These are phyloP conservation scores for Alethe castanea DNA, from an alignment of 2,113 vertebrate genomes.

Conservation along the genomic window DNA sequence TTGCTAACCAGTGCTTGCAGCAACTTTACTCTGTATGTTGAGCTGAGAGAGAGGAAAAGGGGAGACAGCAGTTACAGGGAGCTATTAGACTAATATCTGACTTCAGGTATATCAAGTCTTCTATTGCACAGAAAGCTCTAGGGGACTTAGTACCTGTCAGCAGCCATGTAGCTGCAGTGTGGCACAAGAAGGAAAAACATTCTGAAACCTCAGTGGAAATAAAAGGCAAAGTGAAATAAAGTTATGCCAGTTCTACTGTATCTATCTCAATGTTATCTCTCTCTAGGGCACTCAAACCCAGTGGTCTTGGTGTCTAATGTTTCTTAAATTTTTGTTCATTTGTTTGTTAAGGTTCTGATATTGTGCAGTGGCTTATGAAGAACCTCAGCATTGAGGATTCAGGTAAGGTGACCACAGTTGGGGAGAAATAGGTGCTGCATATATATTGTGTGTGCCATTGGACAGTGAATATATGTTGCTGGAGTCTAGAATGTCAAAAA, in stretches of 20 bases:
- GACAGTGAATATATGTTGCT: neutral
- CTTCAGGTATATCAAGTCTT: neutral
- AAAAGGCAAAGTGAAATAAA: neutral
- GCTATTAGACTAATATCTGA: neutral
- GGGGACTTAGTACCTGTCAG: neutral
- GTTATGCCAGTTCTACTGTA: neutral
- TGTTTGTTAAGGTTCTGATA: slow-evolving; percentile 82
- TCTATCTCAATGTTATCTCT: neutral
- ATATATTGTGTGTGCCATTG: neutral
- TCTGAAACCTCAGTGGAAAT: neutral
- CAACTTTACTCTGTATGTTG: neutral
- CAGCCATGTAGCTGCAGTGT: neutral
- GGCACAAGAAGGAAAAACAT: neutral
- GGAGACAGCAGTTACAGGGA: neutral
- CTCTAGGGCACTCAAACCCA: neutral
- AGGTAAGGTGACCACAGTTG: slow-evolving; percentile 74
- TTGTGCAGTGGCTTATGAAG: slow-evolving; percentile 96
- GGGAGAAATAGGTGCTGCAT: neutral
- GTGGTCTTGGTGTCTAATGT: neutral
- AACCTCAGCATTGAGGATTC: slow-evolving; percentile 90
- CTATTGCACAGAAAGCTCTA: neutral
- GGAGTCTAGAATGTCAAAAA: neutral
- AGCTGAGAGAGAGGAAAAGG: neutral
- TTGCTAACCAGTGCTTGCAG: neutral
- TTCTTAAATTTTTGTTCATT: slow-evolving; percentile 6